phyloP scores from a whole-genome alignment of 2,888 invertebrate species.

The Drosophila neutralis region DNA sequence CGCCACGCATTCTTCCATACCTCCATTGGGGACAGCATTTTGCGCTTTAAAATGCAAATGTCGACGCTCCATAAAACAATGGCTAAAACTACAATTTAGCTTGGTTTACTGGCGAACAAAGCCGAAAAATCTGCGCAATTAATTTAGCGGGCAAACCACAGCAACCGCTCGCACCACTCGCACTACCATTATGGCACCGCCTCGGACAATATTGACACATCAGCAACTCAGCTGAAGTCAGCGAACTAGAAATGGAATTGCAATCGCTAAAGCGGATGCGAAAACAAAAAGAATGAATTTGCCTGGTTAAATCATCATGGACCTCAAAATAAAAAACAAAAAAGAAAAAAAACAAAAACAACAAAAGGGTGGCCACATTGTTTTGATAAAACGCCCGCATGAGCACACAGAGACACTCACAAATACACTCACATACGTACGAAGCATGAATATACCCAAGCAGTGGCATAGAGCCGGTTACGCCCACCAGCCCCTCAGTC shows the following conservation, averaged over 20 bases:
- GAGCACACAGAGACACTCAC: constrained; percentile 32
- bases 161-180: constrained; percentile 50
- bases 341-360: constrained; percentile 41
- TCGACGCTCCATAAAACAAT: constrained; percentile 57
- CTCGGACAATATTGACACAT: constrained; percentile 79
- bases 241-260: constrained; percentile 76
- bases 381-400: constrained; percentile 81
- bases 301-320: constrained; percentile 61
- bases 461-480: constrained; percentile 32
- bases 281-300: constrained; percentile 64
- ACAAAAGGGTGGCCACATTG: constrained; percentile 79
- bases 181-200: constrained; percentile 2
- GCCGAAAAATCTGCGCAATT: constrained; percentile 75
- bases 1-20: constrained; percentile 43
- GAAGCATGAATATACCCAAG: constrained; percentile 3
- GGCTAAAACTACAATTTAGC: constrained; percentile 47
- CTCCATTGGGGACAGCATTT: constrained; percentile 22
- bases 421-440: constrained; percentile 6
- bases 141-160: constrained; percentile 80
- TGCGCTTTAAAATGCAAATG: constrained; percentile 64
- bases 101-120: constrained; percentile 31
- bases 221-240: constrained; percentile 58
- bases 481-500: constrained; percentile 33
- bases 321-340: constrained; percentile 9
- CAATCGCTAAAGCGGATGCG: constrained; percentile 60